Percentiles rank a stretch among this genome's conserved stretches.
These are phyloP conservation scores for Tupaia tana DNA, from an alignment of 2,113 vertebrate genomes.

Conservation along the genomic window DNA sequence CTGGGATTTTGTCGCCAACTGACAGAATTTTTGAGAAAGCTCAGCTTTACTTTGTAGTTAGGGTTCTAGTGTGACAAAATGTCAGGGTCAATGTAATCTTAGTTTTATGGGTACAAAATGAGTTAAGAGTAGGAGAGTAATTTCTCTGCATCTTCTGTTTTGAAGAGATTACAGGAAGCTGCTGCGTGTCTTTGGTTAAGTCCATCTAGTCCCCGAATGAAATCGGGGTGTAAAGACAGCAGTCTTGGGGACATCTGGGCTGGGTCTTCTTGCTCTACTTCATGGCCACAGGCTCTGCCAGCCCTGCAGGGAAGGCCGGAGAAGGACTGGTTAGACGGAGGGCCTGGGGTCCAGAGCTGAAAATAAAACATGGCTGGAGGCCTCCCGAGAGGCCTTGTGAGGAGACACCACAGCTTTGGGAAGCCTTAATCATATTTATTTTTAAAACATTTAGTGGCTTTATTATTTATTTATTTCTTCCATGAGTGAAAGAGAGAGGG, in stretches of 20 bases:
- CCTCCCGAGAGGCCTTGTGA: too few species aligned
- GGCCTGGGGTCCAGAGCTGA: too few species aligned
- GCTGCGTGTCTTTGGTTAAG: background rate
- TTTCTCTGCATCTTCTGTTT: background rate
- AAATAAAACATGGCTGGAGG: too few species aligned
- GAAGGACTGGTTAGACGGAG: too few species aligned
- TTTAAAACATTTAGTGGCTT: too few species aligned
- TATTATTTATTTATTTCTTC: too few species aligned
- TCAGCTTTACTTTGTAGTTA: background rate
- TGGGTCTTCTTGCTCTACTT: too few species aligned
- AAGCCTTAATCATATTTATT: too few species aligned
- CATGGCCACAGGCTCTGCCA: background rate
- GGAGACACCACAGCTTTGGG: too few species aligned
- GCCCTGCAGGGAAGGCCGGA: too few species aligned
- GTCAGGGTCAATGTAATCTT: background rate
- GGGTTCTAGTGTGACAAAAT: background rate
- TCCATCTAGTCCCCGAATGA: background rate
- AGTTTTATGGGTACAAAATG: background rate
- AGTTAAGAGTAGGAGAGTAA: background rate
- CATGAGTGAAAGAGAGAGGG: too few species aligned
- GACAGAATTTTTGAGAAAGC: background rate
- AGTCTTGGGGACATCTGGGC: background rate
- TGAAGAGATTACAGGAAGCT: background rate
- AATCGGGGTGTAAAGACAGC: background rate
- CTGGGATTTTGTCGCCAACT: fast-evolving